Evolutionary conservation across 2,113 vertebrate genomes (phyloP).

Genomic region (Otus sunia): DNA sequence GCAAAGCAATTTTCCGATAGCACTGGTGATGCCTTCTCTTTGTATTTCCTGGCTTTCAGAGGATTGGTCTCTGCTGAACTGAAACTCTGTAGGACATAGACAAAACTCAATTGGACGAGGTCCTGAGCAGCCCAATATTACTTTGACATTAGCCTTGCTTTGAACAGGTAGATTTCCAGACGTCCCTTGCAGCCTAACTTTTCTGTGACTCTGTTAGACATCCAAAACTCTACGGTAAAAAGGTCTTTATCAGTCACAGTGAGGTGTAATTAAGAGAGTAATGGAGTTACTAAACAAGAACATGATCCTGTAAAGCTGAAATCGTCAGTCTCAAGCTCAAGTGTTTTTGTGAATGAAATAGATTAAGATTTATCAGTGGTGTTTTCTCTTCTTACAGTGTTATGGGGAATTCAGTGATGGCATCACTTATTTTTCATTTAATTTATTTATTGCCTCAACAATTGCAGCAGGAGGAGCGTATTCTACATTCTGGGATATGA

Average conservation of each 20-base stretch:
- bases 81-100: background rate
- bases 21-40: background rate
- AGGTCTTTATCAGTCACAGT: background rate
- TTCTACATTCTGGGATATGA: background rate
- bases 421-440: background rate
- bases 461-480: background rate
- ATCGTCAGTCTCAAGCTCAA: background rate
- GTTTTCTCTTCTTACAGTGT: background rate
- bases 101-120: background rate
- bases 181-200: background rate
- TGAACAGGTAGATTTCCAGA: background rate
- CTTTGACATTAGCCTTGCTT: background rate
- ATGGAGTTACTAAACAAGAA: background rate
- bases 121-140: background rate
- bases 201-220: background rate
- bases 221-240: background rate
- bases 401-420: background rate
- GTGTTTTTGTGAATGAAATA: slow-evolving; percentile 6
- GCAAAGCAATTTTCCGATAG: background rate
- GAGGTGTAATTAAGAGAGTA: slow-evolving; percentile 8
- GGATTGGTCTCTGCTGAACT: background rate
- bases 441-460: slow-evolving; percentile 46
- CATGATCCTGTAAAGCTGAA: background rate
- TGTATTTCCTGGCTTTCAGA: background rate
- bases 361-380: background rate